Conservation (phyloP, 2,888 invertebrate species). For the Parascotia fuliginaria region DNA sequence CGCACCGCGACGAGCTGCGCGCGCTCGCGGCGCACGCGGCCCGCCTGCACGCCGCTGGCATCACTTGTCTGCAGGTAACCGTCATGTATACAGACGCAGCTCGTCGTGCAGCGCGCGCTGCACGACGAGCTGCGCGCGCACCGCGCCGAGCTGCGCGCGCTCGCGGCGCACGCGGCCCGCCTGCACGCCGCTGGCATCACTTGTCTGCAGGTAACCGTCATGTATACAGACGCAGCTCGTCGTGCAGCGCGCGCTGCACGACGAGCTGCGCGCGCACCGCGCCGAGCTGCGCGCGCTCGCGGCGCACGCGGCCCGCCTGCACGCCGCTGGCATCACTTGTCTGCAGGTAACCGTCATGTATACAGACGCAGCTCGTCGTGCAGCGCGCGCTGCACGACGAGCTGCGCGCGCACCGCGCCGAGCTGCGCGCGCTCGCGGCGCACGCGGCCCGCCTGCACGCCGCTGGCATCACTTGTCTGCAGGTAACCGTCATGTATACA, state of each 20-base stretch:
- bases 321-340: constrained; percentile 88
- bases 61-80: constrained; percentile 65
- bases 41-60: constrained; percentile 90
- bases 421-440: constrained; percentile 92
- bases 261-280: constrained; percentile 94
- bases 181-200: constrained; percentile 91
- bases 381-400: constrained; percentile 95
- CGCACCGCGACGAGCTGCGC: constrained; percentile 94
- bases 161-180: constrained; percentile 92
- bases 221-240: constrained; percentile 87
- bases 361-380: constrained; percentile 89
- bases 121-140: constrained; percentile 96
- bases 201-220: constrained; percentile 44
- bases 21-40: constrained; percentile 93
- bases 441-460: constrained; percentile 92
- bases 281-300: constrained; percentile 94
- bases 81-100: constrained; percentile 76
- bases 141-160: constrained; percentile 92
- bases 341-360: constrained; percentile 43
- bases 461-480: constrained; percentile 87
- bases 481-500: constrained; percentile 33
- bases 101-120: constrained; percentile 94
- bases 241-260: constrained; percentile 94
- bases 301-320: constrained; percentile 91
- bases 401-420: constrained; percentile 94